These are phyloP conservation scores for Drosophila ambigua DNA, from an alignment of 1,140 invertebrate species.

Conservation along the genomic window DNA sequence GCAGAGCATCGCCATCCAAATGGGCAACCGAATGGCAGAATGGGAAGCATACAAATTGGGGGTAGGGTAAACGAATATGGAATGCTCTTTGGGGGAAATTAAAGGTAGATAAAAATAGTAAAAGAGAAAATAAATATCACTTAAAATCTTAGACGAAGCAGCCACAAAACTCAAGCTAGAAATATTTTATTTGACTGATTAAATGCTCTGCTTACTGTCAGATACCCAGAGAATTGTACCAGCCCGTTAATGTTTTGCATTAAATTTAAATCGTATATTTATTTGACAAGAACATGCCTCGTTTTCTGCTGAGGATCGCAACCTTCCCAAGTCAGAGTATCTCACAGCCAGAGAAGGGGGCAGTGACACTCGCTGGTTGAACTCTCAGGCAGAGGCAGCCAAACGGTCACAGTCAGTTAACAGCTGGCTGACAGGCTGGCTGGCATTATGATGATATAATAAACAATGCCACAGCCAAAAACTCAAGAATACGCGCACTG, in stretches of 20 bases:
- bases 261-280: too few species aligned
- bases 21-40: slow-evolving; percentile 9
- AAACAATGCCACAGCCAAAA: slow-evolving; percentile 48
- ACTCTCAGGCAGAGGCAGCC: slow-evolving; percentile 30
- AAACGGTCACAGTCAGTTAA: slow-evolving; percentile 76
- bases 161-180: too few species aligned
- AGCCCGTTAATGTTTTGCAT: too few species aligned
- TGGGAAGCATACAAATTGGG: slow-evolving; percentile 8
- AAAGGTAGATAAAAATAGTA: too few species aligned
- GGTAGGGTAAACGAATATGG: background rate
- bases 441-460: slow-evolving; percentile 74
- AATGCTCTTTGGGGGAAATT: slow-evolving; percentile 9
- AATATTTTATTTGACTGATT: too few species aligned
- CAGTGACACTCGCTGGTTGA: slow-evolving; percentile 34
- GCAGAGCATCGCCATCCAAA: slow-evolving; percentile 12
- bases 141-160: too few species aligned
- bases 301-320: too few species aligned
- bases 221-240: too few species aligned
- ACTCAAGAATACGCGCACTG: background rate
- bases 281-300: too few species aligned
- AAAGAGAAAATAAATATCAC: too few species aligned
- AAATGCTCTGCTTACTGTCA: too few species aligned
- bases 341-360: slow-evolving; percentile 18
- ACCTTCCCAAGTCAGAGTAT: background rate
- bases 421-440: slow-evolving; percentile 34